These are phyloP conservation scores for Cephus spinipes DNA, from an alignment of 2,888 invertebrate genomes.

Conservation along the genomic window DNA sequence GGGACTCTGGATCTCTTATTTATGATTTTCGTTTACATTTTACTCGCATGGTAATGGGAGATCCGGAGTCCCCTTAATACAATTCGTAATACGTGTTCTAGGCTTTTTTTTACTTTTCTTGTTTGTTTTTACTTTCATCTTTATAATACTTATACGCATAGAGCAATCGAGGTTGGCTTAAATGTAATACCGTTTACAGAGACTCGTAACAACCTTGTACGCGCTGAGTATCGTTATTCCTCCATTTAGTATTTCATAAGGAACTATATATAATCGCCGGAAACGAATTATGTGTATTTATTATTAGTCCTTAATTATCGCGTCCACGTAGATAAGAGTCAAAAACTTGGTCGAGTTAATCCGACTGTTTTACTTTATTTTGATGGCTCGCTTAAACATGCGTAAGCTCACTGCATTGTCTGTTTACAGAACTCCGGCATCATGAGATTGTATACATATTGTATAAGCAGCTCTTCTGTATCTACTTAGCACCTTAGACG, in stretches of 20 bases:
- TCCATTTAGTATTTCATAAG: not conserved
- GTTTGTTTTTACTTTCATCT: not conserved
- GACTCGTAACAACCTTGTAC: not conserved
- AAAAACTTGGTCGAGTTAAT: not conserved
- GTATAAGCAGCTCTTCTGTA: not conserved
- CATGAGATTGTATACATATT: not conserved
- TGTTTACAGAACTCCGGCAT: not conserved
- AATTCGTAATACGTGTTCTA: not conserved
- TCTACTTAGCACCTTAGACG: conserved; percentile 26
- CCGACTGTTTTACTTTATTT: not conserved
- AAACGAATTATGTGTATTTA: not conserved
- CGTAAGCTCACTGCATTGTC: not conserved
- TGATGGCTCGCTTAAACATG: not conserved
- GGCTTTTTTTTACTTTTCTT: not conserved
- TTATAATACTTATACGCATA: not conserved
- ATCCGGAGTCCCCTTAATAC: not conserved
- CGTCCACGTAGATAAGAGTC: not conserved
- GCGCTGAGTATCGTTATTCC: not conserved
- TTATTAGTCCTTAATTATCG: not conserved
- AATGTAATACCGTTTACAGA: not conserved
- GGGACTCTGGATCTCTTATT: too few species aligned
- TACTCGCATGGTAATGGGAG: too few species aligned
- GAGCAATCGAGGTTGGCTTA: not conserved
- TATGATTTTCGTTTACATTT: too few species aligned
- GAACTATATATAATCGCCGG: not conserved